Evolutionary conservation across 2,797 vertebrate species (phyloP), one percentile per base, ranked within the genome.

Genomic region (Etheostoma nigrum): DNA sequence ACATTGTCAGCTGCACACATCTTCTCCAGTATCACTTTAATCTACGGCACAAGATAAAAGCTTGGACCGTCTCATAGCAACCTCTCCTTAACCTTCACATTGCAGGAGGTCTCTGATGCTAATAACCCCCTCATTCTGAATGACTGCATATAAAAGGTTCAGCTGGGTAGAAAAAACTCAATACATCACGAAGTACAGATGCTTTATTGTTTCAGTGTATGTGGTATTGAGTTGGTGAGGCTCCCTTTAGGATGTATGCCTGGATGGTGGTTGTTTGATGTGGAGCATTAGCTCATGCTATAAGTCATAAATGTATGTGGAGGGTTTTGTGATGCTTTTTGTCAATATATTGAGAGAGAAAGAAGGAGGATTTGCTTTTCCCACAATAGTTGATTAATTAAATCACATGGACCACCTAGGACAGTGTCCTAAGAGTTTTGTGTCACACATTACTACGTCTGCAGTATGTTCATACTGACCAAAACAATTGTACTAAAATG

Each of bases 51-150:
- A 64, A 40, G 33, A 82, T 78, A 59, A 72, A 85, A 76, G 79
- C 62, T 61, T 40, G 25, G 23, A 6, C 52, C 1, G 84, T 90
- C 65, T 81, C 87, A 80, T 91, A 83, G 83, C 87, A 92, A 89
- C 80, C 63, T 44, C 30, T 27, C 51, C 57, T 75, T 9, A 74
- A 58, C 25, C 51, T 61, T 60, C 47, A 53, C 68, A 42, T n/a
- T 65, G 57, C 72, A 67, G 48, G 10, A 74, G 30, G 72, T 57
- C 53, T 88, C 30, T 76, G 45, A 80, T 83, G 83, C 53, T 78
- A 79, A 86, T 84, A 72, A 68, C 1, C 36, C 30, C 53, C 19
- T 30, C 53, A 67, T 13, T 74, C 16, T 27, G 47, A 61, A 60
- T 30, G 61, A 53, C 25, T n/a, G 11, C 18, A 16, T 15, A 25